Conservation (phyloP, 2,113 vertebrate genomes). For the Megaceryle maxima region DNA sequence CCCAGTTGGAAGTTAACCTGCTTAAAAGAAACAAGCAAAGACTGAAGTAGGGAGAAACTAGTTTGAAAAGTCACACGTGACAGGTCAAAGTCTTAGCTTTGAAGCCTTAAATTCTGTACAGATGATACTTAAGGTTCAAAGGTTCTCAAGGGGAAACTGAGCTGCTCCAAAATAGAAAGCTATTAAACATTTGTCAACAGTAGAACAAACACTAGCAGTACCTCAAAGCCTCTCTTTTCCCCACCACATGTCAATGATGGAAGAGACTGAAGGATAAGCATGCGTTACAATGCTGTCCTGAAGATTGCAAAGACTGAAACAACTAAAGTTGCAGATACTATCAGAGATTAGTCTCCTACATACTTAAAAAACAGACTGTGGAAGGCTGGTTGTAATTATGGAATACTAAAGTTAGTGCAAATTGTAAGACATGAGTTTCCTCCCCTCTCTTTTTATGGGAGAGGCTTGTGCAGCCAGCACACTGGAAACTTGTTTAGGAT, state of each 20-base stretch:
- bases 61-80: neutral
- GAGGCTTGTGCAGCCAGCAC: neutral
- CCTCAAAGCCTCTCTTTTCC: neutral
- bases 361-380: neutral
- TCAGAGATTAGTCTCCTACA: neutral
- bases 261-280: neutral
- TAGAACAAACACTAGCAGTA: neutral
- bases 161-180: neutral
- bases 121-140: neutral
- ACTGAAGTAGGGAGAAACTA: neutral
- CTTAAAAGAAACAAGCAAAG: neutral
- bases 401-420: neutral
- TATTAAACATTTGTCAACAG: neutral
- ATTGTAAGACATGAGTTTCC: rapidly evolving
- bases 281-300: neutral
- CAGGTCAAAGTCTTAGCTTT: neutral
- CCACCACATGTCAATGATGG: neutral
- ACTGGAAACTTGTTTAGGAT: neutral
- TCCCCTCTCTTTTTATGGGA: neutral
- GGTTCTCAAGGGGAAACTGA: neutral
- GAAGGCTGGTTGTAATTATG: neutral
- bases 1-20: neutral
- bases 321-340: too few species aligned
- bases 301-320: neutral
- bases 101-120: neutral